Percentiles rank a stretch among this genome's conserved stretches.
Evolutionary conservation across 2,888 invertebrate genomes (phyloP).

Genomic region (Lydus trimaculatus): DNA sequence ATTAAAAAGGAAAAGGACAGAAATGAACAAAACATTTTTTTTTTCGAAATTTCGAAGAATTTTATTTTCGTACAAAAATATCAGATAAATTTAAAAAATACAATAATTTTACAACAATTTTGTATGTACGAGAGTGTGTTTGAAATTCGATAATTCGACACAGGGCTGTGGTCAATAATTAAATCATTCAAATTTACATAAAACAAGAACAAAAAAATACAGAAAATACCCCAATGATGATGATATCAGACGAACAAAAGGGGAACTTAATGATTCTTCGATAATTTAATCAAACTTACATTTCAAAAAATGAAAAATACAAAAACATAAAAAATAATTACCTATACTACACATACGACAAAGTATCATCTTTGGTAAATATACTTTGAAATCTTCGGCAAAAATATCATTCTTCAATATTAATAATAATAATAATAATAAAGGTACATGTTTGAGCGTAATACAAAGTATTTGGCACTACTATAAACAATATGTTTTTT

Average conservation of each 20-base stretch:
- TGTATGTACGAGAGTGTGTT: not conserved
- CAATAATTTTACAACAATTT: slow-evolving; percentile 31
- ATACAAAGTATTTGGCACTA: slow-evolving; percentile 40
- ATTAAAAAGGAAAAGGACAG: too few relatives aligned
- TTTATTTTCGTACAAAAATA: slow-evolving; percentile 53
- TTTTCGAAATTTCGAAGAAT: slow-evolving; percentile 32
- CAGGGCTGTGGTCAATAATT: not conserved
- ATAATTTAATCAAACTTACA: too few relatives aligned
- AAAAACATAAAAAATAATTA: not conserved
- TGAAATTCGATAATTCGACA: not conserved
- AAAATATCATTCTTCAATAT: slow-evolving; percentile 19
- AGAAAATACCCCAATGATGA: not conserved
- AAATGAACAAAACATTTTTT: too few relatives aligned
- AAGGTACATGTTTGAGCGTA: slow-evolving; percentile 44
- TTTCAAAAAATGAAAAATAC: not conserved
- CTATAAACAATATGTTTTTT: slow-evolving; percentile 19
- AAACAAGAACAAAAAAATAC: slow-evolving; percentile 15
- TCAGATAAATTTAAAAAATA: slow-evolving; percentile 42
- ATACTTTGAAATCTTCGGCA: slow-evolving; percentile 24
- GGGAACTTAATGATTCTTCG: not conserved
- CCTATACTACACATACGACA: not conserved
- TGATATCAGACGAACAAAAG: too few relatives aligned
- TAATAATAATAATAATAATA: slow-evolving; percentile 32
- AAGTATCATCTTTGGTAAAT: slow-evolving; percentile 26
- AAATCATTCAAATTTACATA: too few relatives aligned